phyloP scores from a whole-genome alignment of 2,113 vertebrate genomes.

The Oxygymnocypris stewartii region DNA sequence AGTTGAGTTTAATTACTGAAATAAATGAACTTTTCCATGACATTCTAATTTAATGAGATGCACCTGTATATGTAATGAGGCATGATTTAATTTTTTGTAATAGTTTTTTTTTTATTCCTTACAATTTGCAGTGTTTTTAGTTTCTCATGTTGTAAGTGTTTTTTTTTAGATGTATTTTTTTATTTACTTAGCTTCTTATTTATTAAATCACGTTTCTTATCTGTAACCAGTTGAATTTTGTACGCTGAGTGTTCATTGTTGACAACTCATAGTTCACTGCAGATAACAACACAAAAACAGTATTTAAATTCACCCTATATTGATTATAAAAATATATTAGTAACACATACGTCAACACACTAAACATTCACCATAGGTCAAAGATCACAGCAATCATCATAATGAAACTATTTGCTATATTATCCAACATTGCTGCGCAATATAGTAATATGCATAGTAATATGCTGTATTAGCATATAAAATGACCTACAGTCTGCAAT shows the following conservation, averaged over 20 bases:
- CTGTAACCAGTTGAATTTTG: not conserved
- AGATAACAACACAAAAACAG: not conserved
- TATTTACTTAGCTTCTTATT: too few species aligned
- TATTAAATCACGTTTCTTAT: too few species aligned
- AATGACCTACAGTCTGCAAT: not conserved
- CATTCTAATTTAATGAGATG: too few species aligned
- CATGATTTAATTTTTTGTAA: too few species aligned
- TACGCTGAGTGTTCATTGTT: not conserved
- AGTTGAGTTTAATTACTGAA: too few species aligned
- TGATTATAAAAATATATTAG: not conserved
- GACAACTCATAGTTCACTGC: slow-evolving; percentile 9
- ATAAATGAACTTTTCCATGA: too few species aligned
- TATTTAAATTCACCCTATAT: not conserved
- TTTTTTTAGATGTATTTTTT: too few species aligned
- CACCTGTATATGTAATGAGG: too few species aligned
- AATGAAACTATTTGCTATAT: not conserved
- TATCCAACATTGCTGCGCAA: not conserved
- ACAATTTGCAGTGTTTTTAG: too few species aligned
- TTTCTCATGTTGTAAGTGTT: too few species aligned
- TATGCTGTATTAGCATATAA: not conserved
- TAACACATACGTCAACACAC: not conserved
- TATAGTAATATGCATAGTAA: not conserved
- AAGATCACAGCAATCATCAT: not conserved
- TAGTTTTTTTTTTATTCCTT: too few species aligned
- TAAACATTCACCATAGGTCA: not conserved